These are phyloP conservation scores for Lithophane ornitopus DNA, from an alignment of 2,888 invertebrate species.

Conservation along the genomic window DNA sequence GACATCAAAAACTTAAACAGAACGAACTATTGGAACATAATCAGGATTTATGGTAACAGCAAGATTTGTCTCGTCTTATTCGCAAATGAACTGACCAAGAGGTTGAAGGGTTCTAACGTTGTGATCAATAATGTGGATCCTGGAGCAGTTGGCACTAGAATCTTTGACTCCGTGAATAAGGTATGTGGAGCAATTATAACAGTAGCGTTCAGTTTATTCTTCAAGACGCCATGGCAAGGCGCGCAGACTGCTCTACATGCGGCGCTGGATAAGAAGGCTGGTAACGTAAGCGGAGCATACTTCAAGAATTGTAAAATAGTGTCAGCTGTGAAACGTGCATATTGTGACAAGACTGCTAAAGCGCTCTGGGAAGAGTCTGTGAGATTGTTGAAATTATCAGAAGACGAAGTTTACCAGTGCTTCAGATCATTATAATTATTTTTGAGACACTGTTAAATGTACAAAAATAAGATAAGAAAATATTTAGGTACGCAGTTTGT, in stretches of 20 bases:
- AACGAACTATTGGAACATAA: slow-evolving; percentile 37
- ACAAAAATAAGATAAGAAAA: not conserved
- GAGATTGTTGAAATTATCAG: slow-evolving; percentile 58
- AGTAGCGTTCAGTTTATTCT: slow-evolving; percentile 83
- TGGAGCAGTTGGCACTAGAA: slow-evolving; percentile 94
- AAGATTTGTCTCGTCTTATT: slow-evolving; percentile 92
- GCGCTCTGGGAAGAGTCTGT: slow-evolving; percentile 70
- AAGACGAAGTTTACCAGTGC: slow-evolving; percentile 46
- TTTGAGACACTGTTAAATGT: not conserved
- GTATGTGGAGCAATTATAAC: slow-evolving; percentile 87
- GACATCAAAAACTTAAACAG: slow-evolving; percentile 64
- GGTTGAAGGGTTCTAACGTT: slow-evolving; percentile 91
- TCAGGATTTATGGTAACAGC: slow-evolving; percentile 70
- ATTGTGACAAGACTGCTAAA: slow-evolving; percentile 86
- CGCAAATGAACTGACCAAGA: slow-evolving; percentile 92
- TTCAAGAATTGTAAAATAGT: slow-evolving; percentile 93
- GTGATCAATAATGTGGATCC: slow-evolving; percentile 95
- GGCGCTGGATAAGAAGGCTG: slow-evolving; percentile 60
- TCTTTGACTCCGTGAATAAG: slow-evolving; percentile 86
- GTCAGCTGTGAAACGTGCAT: slow-evolving; percentile 88
- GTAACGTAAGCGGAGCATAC: slow-evolving; percentile 86
- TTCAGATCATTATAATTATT: slow-evolving; percentile 32
- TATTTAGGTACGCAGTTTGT: no score
- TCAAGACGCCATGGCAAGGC: slow-evolving; percentile 61
- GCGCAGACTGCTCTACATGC: slow-evolving; percentile 64